Evolutionary conservation across 2,113 vertebrate species (phyloP).

Genomic region (Brienomyrus longianalis): DNA sequence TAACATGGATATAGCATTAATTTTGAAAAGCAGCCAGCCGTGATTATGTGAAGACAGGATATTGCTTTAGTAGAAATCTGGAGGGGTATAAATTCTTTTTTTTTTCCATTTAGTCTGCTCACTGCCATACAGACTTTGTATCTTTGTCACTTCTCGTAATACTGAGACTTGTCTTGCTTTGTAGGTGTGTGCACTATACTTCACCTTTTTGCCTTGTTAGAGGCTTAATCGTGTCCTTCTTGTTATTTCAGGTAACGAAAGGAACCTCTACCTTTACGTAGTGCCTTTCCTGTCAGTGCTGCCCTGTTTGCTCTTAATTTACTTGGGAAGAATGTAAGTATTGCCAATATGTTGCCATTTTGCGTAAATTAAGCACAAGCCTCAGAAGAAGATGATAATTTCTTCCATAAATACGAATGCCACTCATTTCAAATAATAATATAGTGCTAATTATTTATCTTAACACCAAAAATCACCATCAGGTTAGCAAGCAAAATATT

Average conservation of each 20-base stretch:
- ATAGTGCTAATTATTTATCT: neutral
- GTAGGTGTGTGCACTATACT: neutral
- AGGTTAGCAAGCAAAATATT: neutral
- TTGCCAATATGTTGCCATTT: neutral
- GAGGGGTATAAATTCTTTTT: neutral
- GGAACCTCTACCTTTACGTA: neutral
- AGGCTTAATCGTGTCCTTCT: neutral
- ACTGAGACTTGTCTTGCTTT: neutral
- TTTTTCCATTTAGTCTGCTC: neutral
- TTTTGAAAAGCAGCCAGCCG: neutral
- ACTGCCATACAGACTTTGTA: neutral
- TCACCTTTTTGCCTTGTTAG: neutral
- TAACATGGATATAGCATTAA: neutral
- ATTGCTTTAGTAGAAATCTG: neutral
- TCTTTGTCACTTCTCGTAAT: neutral
- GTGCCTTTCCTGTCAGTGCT: constrained; percentile 15
- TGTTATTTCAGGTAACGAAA: neutral
- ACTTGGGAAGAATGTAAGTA: constrained; percentile 33
- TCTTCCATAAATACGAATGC: neutral
- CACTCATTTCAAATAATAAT: neutral
- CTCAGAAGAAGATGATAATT: neutral
- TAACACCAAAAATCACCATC: neutral
- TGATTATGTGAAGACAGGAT: neutral
- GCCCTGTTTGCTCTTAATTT: neutral
- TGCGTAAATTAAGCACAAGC: neutral